Conservation (phyloP, 1,140 invertebrate genomes). For the Temnothorax longispinosus region DNA sequence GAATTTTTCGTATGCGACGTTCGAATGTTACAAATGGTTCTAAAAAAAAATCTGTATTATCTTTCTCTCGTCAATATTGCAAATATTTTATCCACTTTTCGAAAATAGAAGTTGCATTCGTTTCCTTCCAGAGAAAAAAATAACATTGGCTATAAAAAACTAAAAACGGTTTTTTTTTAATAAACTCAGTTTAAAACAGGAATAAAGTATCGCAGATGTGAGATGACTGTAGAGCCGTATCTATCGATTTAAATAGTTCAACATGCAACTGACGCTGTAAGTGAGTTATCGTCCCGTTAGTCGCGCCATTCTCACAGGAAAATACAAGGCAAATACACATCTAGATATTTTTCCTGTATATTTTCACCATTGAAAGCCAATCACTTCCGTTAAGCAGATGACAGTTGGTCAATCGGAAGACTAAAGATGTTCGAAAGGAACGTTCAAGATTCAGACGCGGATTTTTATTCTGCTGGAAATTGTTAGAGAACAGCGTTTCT, state of each 20-base stretch:
- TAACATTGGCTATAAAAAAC: constrained; percentile 9
- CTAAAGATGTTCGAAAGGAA: not conserved
- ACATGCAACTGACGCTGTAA: constrained; percentile 15
- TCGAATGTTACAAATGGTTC: not conserved
- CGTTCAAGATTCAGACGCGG: not conserved
- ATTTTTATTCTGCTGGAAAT: not conserved
- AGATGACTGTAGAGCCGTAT: not conserved
- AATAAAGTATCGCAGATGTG: not conserved
- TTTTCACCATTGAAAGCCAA: not conserved
- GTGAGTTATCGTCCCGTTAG: constrained; percentile 40
- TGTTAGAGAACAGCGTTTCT: not conserved
- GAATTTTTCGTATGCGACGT: not conserved
- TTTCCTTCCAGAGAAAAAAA: constrained; percentile 9
- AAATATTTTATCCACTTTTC: not conserved
- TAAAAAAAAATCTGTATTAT: not conserved
- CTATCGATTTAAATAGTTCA: constrained; percentile 40
- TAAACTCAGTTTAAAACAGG: constrained; percentile 36
- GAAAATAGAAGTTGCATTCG: constrained; percentile 2
- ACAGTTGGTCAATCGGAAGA: not conserved
- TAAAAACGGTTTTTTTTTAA: constrained; percentile 3
- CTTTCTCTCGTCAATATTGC: not conserved
- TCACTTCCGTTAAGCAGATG: not conserved
- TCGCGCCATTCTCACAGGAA: not conserved
- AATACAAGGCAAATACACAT: not conserved
- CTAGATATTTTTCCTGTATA: not conserved